Conservation (phyloP, 2,888 invertebrate genomes). For the Drosophila antonietae region DNA sequence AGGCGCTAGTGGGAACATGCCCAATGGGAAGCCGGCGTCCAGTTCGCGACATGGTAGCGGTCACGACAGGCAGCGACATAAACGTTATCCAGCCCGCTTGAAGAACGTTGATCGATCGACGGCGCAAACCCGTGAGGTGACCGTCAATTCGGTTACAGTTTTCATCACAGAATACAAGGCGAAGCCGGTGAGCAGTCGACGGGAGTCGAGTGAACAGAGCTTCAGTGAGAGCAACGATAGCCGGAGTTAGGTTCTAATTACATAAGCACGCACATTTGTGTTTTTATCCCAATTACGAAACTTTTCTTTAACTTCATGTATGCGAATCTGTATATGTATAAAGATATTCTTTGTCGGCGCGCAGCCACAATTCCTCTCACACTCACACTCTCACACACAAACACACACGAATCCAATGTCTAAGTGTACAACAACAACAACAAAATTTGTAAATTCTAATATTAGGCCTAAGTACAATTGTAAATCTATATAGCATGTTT, state of each 20-base stretch:
- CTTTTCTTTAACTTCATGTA: constrained; percentile 12
- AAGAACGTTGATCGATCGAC: constrained; percentile 97
- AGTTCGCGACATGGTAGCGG: constrained; percentile 82
- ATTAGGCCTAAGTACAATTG: constrained; percentile 73
- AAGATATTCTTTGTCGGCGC: constrained; percentile 23
- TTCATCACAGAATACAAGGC: constrained; percentile 98
- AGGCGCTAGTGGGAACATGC: constrained; percentile 85
- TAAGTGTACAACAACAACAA: constrained; percentile 54
- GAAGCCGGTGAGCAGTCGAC: constrained; percentile 86
- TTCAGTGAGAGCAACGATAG: constrained; percentile 85
- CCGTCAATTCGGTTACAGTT: constrained; percentile 98
- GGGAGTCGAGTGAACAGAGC: constrained; percentile 85
- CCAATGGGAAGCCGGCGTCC: constrained; percentile 84
- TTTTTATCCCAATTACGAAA: constrained; percentile 25
- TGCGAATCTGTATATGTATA: constrained; percentile 10
- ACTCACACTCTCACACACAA: constrained; percentile 10
- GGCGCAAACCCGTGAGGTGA: constrained; percentile 96
- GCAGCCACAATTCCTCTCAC: constrained; percentile 24
- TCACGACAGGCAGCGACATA: constrained; percentile 87
- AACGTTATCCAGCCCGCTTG: constrained; percentile 91
- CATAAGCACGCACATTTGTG: constrained; percentile 35
- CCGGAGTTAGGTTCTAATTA: constrained; percentile 82
- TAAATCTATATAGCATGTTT: constrained; percentile 69
- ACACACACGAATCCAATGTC: constrained; percentile 46
- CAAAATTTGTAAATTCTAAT: constrained; percentile 76